phyloP scores from a whole-genome alignment of 1,140 invertebrate genomes.

The Archivesica marissinica region DNA sequence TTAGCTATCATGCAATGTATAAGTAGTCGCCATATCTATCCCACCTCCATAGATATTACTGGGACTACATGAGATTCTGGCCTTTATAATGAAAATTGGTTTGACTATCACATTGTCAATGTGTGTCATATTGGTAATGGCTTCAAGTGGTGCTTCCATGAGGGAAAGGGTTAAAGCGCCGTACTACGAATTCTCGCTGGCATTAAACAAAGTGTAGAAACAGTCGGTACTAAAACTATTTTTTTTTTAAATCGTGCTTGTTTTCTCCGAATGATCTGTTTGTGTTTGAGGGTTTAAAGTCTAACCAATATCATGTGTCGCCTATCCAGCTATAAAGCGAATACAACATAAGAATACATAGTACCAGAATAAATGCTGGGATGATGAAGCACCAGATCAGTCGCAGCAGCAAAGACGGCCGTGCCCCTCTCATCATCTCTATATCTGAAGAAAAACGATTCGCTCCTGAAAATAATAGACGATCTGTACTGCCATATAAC shows the following conservation, averaged over 20 bases:
- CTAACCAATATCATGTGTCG: neutral
- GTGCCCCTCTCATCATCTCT: conserved; percentile 13
- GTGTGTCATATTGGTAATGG: too few relatives aligned
- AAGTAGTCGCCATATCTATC: too few relatives aligned
- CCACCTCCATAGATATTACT: too few relatives aligned
- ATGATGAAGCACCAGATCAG: conserved; percentile 34
- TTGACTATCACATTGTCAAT: too few relatives aligned
- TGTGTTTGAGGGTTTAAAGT: neutral
- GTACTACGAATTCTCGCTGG: too few relatives aligned
- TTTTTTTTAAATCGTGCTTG: neutral
- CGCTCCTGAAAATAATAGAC: conserved; percentile 40
- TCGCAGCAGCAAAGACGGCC: conserved; percentile 3
- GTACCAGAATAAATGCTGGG: conserved; percentile 14
- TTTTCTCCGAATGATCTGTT: neutral
- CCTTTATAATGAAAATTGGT: too few relatives aligned
- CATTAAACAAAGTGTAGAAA: too few relatives aligned
- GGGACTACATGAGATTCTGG: too few relatives aligned
- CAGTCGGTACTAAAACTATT: neutral
- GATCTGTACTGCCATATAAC: too few relatives aligned
- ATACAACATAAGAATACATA: neutral
- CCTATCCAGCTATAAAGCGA: neutral
- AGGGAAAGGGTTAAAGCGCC: too few relatives aligned
- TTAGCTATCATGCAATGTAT: too few relatives aligned
- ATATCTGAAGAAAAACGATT: conserved; percentile 13
- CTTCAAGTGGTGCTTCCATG: too few relatives aligned